A percentile compares a stretch with the other conserved stretches of the same genome.
Evolutionary conservation across 2,797 vertebrate species (phyloP).

Genomic region (Chloroceryle amazona): DNA sequence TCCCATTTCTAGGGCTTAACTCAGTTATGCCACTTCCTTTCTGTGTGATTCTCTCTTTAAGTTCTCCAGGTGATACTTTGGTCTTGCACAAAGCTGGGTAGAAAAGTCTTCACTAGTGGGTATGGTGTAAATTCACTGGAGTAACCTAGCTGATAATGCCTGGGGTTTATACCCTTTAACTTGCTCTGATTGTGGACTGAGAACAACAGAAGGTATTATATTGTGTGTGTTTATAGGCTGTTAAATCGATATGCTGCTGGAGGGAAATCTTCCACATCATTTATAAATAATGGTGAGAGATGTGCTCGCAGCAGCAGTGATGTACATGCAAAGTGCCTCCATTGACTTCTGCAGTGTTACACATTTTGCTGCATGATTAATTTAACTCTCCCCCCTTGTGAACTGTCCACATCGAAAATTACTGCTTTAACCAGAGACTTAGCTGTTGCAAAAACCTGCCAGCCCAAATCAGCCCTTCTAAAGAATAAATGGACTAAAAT

Average conservation of each 20-base stretch:
- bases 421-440: neutral
- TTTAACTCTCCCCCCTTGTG: neutral
- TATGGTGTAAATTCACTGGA: neutral
- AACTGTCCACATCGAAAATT: neutral
- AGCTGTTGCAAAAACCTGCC: neutral
- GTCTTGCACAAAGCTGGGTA: neutral
- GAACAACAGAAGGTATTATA: neutral
- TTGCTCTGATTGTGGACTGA: neutral
- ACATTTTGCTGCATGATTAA: conserved; percentile 34
- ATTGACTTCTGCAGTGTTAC: conserved; percentile 36
- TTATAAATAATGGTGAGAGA: conserved; percentile 38
- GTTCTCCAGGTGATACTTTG: neutral
- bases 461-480: neutral
- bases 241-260: conserved; percentile 52
- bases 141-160: neutral
- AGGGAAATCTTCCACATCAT: conserved; percentile 62
- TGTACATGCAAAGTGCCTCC: conserved; percentile 28
- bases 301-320: neutral
- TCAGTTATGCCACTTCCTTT: neutral
- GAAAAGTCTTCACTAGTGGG: neutral
- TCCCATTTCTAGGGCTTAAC: neutral
- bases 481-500: neutral
- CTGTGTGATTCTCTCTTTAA: neutral
- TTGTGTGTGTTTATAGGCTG: neutral
- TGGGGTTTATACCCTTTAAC: neutral